Percentiles rank a stretch among this genome's conserved stretches.
phyloP scores from a whole-genome alignment of 2,113 vertebrate genomes.

The Paradisaea rubra region DNA sequence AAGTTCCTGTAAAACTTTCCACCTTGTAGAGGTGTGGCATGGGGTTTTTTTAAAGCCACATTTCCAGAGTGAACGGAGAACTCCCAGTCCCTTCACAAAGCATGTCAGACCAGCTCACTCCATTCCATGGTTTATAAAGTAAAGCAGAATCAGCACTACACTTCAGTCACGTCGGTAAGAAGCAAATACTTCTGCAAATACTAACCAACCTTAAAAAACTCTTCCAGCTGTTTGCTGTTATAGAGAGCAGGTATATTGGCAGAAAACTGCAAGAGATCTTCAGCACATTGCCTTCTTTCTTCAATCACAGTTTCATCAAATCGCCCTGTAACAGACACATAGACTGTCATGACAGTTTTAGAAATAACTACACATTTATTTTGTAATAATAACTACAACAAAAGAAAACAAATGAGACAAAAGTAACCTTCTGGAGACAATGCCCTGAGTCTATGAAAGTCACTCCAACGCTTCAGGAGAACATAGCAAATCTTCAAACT shows the following conservation, averaged over 20 bases:
- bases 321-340: constrained; percentile 76
- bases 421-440: not conserved
- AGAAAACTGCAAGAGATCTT: constrained; percentile 96
- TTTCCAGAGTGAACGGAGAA: not conserved
- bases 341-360: not conserved
- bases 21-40: not conserved
- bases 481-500: constrained; percentile 32
- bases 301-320: constrained; percentile 94
- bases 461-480: constrained; percentile 29
- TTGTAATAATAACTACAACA: not conserved
- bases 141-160: not conserved
- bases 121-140: not conserved
- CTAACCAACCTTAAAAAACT: constrained; percentile 91
- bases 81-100: not conserved
- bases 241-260: constrained; percentile 94
- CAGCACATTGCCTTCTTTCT: constrained; percentile 93
- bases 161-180: not conserved
- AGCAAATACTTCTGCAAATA: constrained; percentile 20
- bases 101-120: not conserved
- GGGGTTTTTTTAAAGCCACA: not conserved
- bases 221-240: constrained; percentile 88
- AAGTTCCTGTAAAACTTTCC: not conserved
- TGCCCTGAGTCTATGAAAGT: constrained; percentile 22
- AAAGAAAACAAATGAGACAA: not conserved
- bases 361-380: not conserved